Percentiles rank a stretch among this genome's conserved stretches.
These are phyloP conservation scores for Hippopotamus amphibius DNA, from an alignment of 2,113 vertebrate genomes.

Conservation along the genomic window DNA sequence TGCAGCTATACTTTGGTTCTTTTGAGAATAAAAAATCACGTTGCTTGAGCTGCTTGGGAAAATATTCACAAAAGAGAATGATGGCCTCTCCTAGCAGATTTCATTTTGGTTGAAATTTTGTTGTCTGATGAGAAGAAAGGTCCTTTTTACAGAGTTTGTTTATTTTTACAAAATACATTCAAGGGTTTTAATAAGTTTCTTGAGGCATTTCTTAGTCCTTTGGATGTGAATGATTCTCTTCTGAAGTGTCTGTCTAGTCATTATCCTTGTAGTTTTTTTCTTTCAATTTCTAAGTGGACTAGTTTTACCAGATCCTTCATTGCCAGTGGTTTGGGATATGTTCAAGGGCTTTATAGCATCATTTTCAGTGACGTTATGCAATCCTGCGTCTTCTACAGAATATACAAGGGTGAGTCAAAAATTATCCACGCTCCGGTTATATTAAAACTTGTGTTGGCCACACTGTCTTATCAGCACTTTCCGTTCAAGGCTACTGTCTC, in stretches of 20 bases:
- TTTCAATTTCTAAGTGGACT: neutral
- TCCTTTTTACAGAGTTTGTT: neutral
- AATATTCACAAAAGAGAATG: neutral
- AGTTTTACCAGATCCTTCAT: neutral
- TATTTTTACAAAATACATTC: neutral
- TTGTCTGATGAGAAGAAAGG: rapidly evolving
- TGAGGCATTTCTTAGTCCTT: neutral
- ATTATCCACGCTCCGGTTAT: too few species aligned
- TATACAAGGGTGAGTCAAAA: too few species aligned
- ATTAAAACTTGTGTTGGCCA: too few species aligned
- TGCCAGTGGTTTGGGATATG: neutral
- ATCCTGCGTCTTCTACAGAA: rapidly evolving
- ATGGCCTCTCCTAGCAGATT: rapidly evolving
- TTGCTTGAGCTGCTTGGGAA: neutral
- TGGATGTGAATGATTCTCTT: too few species aligned
- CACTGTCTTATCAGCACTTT: too few species aligned
- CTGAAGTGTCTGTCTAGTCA: neutral
- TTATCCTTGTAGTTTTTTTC: neutral
- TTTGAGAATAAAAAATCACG: neutral
- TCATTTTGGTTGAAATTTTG: neutral
- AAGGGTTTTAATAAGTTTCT: neutral
- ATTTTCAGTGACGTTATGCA: rapidly evolving
- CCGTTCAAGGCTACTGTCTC: too few species aligned
- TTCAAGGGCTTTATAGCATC: rapidly evolving
- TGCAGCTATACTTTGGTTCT: neutral